Evolutionary conservation across 2,888 invertebrate genomes (phyloP).

Genomic region (Tholera decimalis): DNA sequence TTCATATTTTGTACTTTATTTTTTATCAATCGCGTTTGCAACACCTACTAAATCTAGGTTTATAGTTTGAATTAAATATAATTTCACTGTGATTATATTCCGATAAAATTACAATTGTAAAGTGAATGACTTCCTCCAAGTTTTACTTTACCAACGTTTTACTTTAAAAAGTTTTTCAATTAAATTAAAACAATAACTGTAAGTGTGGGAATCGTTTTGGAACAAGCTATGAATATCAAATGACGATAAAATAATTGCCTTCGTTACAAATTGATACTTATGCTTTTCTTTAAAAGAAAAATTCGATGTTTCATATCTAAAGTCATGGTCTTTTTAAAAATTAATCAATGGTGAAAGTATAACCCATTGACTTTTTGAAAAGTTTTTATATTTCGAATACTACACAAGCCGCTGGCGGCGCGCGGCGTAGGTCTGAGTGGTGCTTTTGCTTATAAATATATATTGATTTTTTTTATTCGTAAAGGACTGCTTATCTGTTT

Average conservation of each 20-base stretch:
- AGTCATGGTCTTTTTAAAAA: neutral
- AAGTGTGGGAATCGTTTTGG: conserved; percentile 34
- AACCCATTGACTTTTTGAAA: too few relatives aligned
- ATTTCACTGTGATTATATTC: neutral
- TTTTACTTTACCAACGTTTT: conserved; percentile 10
- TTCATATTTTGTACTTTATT: too few relatives aligned
- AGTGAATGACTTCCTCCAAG: neutral
- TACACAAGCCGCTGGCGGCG: too few relatives aligned
- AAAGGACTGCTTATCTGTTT: too few relatives aligned
- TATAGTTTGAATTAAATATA: neutral
- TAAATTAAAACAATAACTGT: conserved; percentile 39
- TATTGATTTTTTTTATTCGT: too few relatives aligned
- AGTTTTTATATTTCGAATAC: too few relatives aligned
- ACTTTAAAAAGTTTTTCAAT: conserved; percentile 41
- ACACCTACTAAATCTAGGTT: too few relatives aligned
- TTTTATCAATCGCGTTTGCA: too few relatives aligned
- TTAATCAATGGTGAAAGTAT: conserved; percentile 9
- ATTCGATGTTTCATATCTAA: conserved; percentile 3
- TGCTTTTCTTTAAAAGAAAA: conserved; percentile 23
- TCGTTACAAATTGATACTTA: conserved; percentile 42
- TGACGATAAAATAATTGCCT: conserved; percentile 33
- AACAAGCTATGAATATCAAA: conserved; percentile 44
- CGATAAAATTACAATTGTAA: neutral
- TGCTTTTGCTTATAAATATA: too few relatives aligned
- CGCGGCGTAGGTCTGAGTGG: too few relatives aligned